These are phyloP conservation scores for Trachelus tabidus DNA, from an alignment of 2,888 invertebrate species.

Conservation along the genomic window DNA sequence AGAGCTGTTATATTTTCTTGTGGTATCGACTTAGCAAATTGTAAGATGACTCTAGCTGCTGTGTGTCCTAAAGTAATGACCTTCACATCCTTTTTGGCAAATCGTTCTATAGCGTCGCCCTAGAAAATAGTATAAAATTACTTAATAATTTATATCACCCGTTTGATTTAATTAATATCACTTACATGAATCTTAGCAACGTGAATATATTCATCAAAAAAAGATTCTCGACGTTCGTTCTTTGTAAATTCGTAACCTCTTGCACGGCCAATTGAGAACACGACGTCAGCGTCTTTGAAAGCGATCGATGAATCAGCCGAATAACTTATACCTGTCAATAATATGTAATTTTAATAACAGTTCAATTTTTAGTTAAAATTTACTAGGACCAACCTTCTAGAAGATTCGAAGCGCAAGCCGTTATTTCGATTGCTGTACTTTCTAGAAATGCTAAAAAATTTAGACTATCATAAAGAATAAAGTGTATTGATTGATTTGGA, in stretches of 20 bases:
- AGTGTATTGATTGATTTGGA: constrained; percentile 22
- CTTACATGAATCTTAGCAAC: constrained; percentile 7
- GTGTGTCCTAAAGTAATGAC: constrained; percentile 32
- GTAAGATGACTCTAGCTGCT: constrained; percentile 29
- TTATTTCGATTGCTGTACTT: constrained; percentile 33
- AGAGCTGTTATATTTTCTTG: constrained; percentile 32
- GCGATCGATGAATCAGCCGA: constrained; percentile 24
- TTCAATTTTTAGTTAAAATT: not conserved
- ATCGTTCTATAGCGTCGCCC: constrained; percentile 33
- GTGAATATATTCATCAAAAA: constrained; percentile 27
- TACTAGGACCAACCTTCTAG: constrained; percentile 22
- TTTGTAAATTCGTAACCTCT: constrained; percentile 34
- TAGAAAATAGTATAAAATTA: constrained; percentile 1
- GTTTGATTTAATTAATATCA: not conserved
- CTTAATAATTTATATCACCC: not conserved
- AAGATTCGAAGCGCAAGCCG: constrained; percentile 24
- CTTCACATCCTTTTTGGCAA: constrained; percentile 31
- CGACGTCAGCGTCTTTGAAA: constrained; percentile 35
- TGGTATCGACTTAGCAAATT: constrained; percentile 31
- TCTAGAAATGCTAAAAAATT: constrained; percentile 27
- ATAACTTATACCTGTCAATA: constrained; percentile 23
- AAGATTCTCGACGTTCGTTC: constrained; percentile 26
- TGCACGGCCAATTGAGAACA: constrained; percentile 34
- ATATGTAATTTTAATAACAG: not conserved
- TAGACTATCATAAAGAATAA: constrained; percentile 27